Evolutionary conservation across 2,797 vertebrate species (phyloP), one percentile per base, ranked within the genome.

Genomic region (Myoxocephalus aenaeus): DNA sequence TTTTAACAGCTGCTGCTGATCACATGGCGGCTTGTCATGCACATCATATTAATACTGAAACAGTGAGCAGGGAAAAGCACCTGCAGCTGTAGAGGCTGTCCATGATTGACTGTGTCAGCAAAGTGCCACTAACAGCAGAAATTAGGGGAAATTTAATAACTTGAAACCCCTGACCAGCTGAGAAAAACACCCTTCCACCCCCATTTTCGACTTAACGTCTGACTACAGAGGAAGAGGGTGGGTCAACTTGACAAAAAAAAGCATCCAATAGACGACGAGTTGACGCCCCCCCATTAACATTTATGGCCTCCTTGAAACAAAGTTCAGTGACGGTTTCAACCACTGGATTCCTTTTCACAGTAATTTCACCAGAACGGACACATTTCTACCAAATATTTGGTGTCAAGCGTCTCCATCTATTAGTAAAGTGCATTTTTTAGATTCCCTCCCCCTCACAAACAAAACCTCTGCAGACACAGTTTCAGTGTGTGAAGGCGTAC

Each of bases 21-120:
- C n/a, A 57, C 12, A 25, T 8, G 0, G 54, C 25, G 20, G 25
- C 34, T n/a, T 3, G 7, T 17, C 3, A 0, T 25, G 11, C 56
- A 12, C 40, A 25, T 7, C 32, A 66, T 20, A 34, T 34, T 34
- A 34, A 3, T 14, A 61, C 12, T 65, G 62, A 90, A 81, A 63
- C 51, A 51, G 72, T 51, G 32, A 82, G 22, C 1, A 22, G 25
- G 46, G 40, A 81, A 82, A 90, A 89, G 80, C 51, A 87, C 87
- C 83, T 64, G 27, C 69, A 85, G 67, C 62, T 82, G 74, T 14
- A 59, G 75, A 77, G 59, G 62, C 32, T 64, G 59, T 77, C 70
- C 70, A 67, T 7, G 2, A 7, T 34, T 70, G 50, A 36, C 38
- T 58, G 8, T 20, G 18, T 20, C 56, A 57, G 29, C 4, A 36